Base-by-base conservation (phyloP, 2,888 invertebrate genomes). In the Epinotia brunnichana region DNA sequence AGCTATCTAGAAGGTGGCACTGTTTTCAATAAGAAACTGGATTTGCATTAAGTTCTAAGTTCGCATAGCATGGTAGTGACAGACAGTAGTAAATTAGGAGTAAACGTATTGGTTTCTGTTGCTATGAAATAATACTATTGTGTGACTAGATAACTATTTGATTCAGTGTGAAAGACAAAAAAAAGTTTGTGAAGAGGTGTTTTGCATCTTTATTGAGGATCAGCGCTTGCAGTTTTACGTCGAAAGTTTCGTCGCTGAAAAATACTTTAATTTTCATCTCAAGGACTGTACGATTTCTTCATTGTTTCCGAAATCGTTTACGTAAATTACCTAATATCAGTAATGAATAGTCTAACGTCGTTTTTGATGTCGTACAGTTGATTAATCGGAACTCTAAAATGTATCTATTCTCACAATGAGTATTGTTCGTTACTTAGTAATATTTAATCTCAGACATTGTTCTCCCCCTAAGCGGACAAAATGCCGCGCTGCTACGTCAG, bases 221-320 rank as follows among this genome's bases (percentile, higher is more conserved):
- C 11, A 51, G 4, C 2, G n/a, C n/a, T 11, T 11, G 2, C 17
- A 54, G 0, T 21, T 39, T 39, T 39, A 0, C 11, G 10, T 54
- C 17, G 19, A 10, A 35, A 64, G 64, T 39, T 39, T 19, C 54
- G 15, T 9, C 21, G 2, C 17, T 41, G 4, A 10, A 41, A 56
- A 19, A 54, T 2, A 17, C 29, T 35, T 51, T 24, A 56, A 66
- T 66, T 66, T 56, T 56, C n/a, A n/a, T 39, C 62, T 62, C 72
- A 56, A 68, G 67, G 72, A 35, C 61, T 54, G 48, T 48, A 44
- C 15, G 62, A 61, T 39, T 66, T 44, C 60, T 66, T 61, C 48
- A 44, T 71, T 66, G 66, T 62, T 68, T 64, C 39, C 59, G 61
- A 54, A 72, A 66, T 56, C 35, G 54, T 54, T 61, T 68, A 68